Evolutionary conservation across 2,797 vertebrate genomes (phyloP).

Genomic region (Bovichtus variegatus): DNA sequence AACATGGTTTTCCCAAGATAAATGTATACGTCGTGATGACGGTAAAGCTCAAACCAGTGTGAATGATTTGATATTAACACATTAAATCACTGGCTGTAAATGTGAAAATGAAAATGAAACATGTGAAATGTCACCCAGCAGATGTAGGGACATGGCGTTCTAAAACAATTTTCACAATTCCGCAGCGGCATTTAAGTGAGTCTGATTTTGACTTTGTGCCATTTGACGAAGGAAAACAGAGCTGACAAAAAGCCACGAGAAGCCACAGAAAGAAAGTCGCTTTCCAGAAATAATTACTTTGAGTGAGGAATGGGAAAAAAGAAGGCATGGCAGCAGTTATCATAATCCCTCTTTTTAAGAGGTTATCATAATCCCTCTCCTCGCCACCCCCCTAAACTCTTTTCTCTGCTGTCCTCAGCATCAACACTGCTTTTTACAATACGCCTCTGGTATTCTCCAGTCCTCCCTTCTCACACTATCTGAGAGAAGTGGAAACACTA

Average conservation of each 20-base stretch:
- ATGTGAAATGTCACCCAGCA: slow-evolving; percentile 8
- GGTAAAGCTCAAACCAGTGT: background rate
- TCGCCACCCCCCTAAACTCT: slow-evolving; percentile 13
- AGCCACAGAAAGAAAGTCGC: slow-evolving; percentile 24
- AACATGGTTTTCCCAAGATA: background rate
- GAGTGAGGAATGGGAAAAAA: slow-evolving; percentile 1
- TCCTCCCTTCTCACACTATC: background rate
- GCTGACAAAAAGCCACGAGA: slow-evolving; percentile 19
- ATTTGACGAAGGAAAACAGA: slow-evolving; percentile 1
- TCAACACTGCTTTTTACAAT: slow-evolving; percentile 33
- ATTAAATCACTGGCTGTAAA: background rate
- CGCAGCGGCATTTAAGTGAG: background rate
- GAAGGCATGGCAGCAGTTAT: slow-evolving; percentile 34
- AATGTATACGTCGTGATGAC: background rate
- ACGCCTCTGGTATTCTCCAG: background rate
- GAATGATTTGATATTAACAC: background rate
- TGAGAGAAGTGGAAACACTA: slow-evolving; percentile 25
- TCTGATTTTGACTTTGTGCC: slow-evolving; percentile 20
- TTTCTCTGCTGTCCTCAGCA: slow-evolving; percentile 35
- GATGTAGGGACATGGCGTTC: background rate
- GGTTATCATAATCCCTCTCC: slow-evolving; percentile 46
- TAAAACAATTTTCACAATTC: background rate
- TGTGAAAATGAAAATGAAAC: slow-evolving; percentile 20
- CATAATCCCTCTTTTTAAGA: slow-evolving; percentile 46
- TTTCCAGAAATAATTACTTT: slow-evolving; percentile 59